phyloP scores from a whole-genome alignment of 2,888 invertebrate species.

The Copidosoma aretas region DNA sequence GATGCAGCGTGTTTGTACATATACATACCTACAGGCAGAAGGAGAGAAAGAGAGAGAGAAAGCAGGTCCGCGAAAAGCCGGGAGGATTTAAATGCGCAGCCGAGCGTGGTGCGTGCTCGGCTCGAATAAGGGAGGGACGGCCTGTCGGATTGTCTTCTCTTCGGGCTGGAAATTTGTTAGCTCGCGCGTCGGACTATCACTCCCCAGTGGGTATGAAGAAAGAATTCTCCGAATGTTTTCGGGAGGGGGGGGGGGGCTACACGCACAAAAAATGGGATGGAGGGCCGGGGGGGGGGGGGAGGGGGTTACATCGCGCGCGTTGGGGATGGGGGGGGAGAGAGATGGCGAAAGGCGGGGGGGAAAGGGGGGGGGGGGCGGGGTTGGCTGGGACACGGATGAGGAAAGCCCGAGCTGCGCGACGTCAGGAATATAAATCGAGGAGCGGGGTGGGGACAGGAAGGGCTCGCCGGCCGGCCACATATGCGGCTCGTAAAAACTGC shows the following conservation, averaged over 20 bases:
- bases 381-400: constrained; percentile 15
- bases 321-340: background rate
- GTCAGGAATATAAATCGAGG: constrained; percentile 57
- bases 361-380: background rate
- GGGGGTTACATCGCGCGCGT: background rate
- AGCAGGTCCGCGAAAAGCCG: constrained; percentile 40
- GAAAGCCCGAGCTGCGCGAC: constrained; percentile 42
- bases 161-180: constrained; percentile 55
- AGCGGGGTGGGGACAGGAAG: constrained; percentile 45
- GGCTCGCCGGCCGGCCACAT: constrained; percentile 47
- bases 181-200: constrained; percentile 55
- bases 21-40: background rate
- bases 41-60: constrained; percentile 27
- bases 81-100: constrained; percentile 60
- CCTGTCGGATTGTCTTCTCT: background rate
- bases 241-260: background rate
- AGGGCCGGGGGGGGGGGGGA: constrained; percentile 10
- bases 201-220: constrained; percentile 60
- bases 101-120: constrained; percentile 48
- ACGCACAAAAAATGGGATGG: constrained; percentile 25
- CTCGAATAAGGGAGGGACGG: too few species aligned
- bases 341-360: background rate
- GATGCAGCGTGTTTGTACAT: too few species aligned
- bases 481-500: constrained; percentile 46
- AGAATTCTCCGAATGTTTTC: constrained; percentile 50